Percentiles rank a stretch among this genome's conserved stretches.
These are phyloP conservation scores for Phoeniculus purpureus DNA, from an alignment of 2,797 vertebrate genomes.

Conservation along the genomic window DNA sequence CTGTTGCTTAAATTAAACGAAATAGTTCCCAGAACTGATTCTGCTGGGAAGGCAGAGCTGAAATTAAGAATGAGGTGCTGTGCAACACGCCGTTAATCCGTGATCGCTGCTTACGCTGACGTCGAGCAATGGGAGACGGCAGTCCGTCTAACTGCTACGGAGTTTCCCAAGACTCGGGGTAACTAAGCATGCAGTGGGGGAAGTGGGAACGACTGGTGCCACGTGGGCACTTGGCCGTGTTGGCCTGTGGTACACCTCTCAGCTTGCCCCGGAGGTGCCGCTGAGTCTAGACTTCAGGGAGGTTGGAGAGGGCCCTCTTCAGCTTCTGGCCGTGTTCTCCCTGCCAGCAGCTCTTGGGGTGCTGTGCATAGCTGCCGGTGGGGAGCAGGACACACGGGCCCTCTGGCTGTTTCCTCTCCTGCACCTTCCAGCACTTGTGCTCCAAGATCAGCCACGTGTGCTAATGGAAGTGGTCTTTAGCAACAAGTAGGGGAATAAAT, in stretches of 20 bases:
- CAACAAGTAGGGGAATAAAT: background rate
- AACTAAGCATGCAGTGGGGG: background rate
- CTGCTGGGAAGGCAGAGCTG: background rate
- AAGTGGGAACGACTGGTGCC: background rate
- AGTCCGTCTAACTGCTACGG: background rate
- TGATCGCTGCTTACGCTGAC: background rate
- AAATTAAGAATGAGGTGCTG: background rate
- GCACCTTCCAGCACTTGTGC: accelerated
- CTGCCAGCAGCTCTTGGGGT: background rate
- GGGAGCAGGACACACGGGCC: background rate
- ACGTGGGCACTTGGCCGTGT: background rate
- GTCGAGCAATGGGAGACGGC: background rate
- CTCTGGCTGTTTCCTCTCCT: background rate
- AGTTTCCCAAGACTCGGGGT: background rate
- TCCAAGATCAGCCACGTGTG: background rate
- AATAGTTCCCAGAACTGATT: background rate
- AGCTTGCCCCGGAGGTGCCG: background rate
- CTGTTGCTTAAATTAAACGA: background rate
- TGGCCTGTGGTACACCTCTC: background rate
- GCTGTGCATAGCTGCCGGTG: accelerated
- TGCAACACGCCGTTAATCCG: background rate
- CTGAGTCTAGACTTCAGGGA: background rate
- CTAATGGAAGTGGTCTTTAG: background rate
- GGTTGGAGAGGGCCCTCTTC: accelerated
- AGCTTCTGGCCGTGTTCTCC: background rate